These are phyloP conservation scores for Phataginus tricuspis DNA, from an alignment of 2,797 vertebrate species.

Conservation along the genomic window DNA sequence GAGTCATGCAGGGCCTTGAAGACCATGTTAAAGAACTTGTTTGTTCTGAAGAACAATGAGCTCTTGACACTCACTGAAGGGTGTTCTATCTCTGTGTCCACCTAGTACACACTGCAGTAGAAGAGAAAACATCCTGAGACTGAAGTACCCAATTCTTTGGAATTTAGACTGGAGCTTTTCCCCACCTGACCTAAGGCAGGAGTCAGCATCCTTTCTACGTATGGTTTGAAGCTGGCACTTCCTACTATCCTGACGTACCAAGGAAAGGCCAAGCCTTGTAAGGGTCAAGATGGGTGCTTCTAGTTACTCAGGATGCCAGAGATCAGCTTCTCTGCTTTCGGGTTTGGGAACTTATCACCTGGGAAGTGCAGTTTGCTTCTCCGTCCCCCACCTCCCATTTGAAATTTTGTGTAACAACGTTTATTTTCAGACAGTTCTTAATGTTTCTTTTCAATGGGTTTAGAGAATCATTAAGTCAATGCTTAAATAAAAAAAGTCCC, in stretches of 20 bases:
- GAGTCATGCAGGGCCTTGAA: background rate
- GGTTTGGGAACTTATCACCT: background rate
- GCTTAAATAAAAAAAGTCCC: background rate
- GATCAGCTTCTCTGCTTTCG: background rate
- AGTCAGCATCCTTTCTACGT: background rate
- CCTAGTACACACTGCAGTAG: background rate
- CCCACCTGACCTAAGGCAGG: background rate
- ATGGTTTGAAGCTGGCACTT: background rate
- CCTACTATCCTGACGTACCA: background rate
- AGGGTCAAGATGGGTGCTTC: background rate
- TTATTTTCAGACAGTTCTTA: background rate
- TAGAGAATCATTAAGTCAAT: conserved; percentile 31
- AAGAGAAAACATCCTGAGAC: background rate
- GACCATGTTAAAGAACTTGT: background rate
- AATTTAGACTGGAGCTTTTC: background rate
- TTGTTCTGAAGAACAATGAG: background rate
- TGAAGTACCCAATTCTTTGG: background rate
- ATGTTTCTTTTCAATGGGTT: conserved; percentile 47
- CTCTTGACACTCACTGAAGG: background rate
- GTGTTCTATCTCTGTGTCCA: background rate
- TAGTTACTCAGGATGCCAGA: background rate
- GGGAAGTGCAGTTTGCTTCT: background rate
- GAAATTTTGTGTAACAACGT: background rate
- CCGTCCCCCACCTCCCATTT: background rate
- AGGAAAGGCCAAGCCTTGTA: background rate